Base-by-base conservation (phyloP, 2,797 vertebrate genomes). In the Artibeus jamaicensis region DNA sequence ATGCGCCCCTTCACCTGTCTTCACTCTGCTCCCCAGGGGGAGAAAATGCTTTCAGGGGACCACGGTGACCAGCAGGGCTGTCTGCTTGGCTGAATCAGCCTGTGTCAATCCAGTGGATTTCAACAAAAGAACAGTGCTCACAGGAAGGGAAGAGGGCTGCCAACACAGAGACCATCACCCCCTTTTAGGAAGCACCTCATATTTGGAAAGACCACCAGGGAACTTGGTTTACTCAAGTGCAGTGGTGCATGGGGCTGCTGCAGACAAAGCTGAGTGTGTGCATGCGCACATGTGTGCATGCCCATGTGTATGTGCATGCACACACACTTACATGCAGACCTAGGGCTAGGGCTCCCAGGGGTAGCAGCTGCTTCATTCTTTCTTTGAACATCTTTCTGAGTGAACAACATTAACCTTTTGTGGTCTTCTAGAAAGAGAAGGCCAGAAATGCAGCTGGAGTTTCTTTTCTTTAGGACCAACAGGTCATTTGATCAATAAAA, bases 161-260 rank as follows among this genome's bases (percentile, higher is more conserved):
- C 24, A 44, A 76, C 42, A 67, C 19, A 42, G 95, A 97, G 96
- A 86, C 0, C 2, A 22, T 78, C 29, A 93, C 57, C 65, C n/a
- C 9, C 14, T 74, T 95, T 93, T 87, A 91, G 77, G 86, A 97
- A 97, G 84, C 86, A 89, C 70, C 62, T 98, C 86, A 85, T 92
- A 55, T 89, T 94, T 93, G 91, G 97, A 96, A 98, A 91, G 79
- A 93, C 90, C 96, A 96, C 94, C 86, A 78, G 79, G 96, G 98
- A 98, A 97, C 94, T 97, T 97, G 97, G 97, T 96, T 98, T 98
- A 98, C 96, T 97, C 97, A 98, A 98, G 98, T 98, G 98, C 97
- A 98, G 95, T 97, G 98, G 97, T 97, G 98, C 98, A 97, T 97
- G 97, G 95, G 97, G 87, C 55, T 95, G 97, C 95, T 97, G 97